Conservation (phyloP, 2,888 invertebrate species). For the Xestia sexstrigata region DNA sequence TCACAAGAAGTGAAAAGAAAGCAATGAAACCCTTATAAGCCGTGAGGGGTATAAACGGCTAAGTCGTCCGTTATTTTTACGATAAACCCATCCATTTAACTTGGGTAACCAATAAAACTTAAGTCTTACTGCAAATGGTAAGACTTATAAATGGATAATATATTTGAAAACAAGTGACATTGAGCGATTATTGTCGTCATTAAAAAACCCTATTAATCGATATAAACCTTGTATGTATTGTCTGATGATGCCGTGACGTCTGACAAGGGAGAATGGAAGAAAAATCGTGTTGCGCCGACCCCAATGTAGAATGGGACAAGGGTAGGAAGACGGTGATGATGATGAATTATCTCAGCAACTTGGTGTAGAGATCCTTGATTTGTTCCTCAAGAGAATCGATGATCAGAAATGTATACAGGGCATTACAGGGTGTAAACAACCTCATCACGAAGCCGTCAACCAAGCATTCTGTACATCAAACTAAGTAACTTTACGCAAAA, state of each 20-base stretch:
- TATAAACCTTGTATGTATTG: not conserved
- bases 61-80: not conserved
- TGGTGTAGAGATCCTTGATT: not conserved
- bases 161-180: not conserved
- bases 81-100: not conserved
- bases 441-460: too few species aligned
- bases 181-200: not conserved
- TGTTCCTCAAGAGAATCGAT: not conserved
- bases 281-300: too few species aligned
- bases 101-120: slow-evolving; percentile 10
- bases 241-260: too few species aligned
- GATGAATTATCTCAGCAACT: not conserved
- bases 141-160: slow-evolving; percentile 8
- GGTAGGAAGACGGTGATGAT: too few species aligned
- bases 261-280: too few species aligned
- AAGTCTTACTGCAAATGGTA: slow-evolving; percentile 13
- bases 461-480: too few species aligned
- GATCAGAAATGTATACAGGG: not conserved
- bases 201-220: not conserved
- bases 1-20: slow-evolving; percentile 20
- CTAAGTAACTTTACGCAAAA: too few species aligned
- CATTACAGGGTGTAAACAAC: too few species aligned
- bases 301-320: too few species aligned
- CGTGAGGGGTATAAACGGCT: slow-evolving; percentile 1
- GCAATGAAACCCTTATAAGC: slow-evolving; percentile 33